Conservation (phyloP, 2,113 vertebrate genomes). For the Platysternon megacephalum region DNA sequence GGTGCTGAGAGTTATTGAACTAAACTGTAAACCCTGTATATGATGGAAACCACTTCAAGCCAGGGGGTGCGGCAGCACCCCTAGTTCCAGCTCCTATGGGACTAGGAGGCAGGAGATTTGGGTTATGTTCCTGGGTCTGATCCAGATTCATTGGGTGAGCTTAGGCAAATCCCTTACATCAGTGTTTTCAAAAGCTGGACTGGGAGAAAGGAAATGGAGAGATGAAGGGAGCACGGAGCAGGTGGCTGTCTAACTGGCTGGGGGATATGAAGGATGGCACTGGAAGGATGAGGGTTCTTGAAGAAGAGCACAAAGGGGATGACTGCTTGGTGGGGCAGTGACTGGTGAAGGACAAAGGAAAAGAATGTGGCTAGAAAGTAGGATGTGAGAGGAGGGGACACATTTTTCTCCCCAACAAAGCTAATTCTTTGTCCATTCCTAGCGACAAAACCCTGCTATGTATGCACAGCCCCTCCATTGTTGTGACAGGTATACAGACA, state of each 20-base stretch:
- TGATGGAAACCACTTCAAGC: no score
- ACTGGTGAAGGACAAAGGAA: neutral
- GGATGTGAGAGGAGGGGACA: neutral
- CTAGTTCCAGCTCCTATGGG: neutral
- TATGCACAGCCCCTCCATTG: neutral
- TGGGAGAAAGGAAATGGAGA: neutral
- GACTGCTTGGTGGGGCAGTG: neutral
- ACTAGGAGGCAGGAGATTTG: slow-evolving; percentile 15
- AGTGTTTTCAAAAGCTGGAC: neutral
- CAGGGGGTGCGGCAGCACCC: no score
- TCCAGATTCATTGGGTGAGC: slow-evolving; percentile 7
- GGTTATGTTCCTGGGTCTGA: neutral
- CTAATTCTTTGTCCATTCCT: neutral
- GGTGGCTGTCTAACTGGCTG: neutral
- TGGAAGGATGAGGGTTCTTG: neutral
- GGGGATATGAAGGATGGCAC: fast-evolving
- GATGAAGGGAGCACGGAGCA: neutral
- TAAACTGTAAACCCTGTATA: no score
- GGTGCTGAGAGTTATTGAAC: no score
- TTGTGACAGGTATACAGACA: neutral
- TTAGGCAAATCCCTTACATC: neutral
- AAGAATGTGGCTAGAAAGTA: neutral
- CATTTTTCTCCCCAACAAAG: neutral
- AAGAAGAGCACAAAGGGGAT: neutral
- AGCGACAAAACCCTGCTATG: neutral